phyloP scores from a whole-genome alignment of 1,140 invertebrate genomes.

The Papilio glaucus region DNA sequence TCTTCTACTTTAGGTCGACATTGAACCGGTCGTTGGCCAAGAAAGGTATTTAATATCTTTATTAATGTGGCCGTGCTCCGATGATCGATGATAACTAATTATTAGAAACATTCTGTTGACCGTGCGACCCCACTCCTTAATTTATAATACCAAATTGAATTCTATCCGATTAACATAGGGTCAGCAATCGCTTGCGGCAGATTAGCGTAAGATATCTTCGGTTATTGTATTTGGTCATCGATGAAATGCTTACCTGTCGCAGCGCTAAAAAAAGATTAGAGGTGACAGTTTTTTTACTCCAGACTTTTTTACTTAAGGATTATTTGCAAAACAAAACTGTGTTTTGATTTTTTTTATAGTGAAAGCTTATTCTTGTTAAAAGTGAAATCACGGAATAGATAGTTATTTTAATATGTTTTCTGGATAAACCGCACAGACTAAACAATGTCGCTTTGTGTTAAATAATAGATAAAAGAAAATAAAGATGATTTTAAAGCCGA shows the following conservation, averaged over 20 bases:
- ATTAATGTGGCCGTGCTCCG: slow-evolving; percentile 78
- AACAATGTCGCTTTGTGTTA: neutral
- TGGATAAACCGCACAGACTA: neutral
- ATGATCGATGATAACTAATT: slow-evolving; percentile 83
- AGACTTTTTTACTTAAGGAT: slow-evolving; percentile 39
- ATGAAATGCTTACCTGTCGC: slow-evolving; percentile 66
- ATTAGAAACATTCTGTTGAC: slow-evolving; percentile 81
- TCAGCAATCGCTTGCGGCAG: slow-evolving; percentile 37
- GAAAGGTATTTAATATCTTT: slow-evolving; percentile 81
- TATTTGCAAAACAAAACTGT: slow-evolving; percentile 40
- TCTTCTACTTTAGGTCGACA: slow-evolving; percentile 38
- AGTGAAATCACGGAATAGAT: slow-evolving; percentile 32
- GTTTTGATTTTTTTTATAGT: slow-evolving; percentile 24
- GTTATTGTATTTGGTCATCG: slow-evolving; percentile 80
- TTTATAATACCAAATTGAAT: slow-evolving; percentile 41
- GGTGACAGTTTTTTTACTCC: slow-evolving; percentile 29
- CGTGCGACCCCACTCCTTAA: slow-evolving; percentile 58
- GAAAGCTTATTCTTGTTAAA: slow-evolving; percentile 40
- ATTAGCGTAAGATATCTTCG: slow-evolving; percentile 71
- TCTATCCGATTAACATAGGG: slow-evolving; percentile 47
- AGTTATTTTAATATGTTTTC: slow-evolving; percentile 23
- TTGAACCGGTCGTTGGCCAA: slow-evolving; percentile 40
- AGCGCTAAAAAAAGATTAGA: slow-evolving; percentile 66
- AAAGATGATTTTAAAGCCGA: slow-evolving; percentile 3
- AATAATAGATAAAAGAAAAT: neutral